phyloP scores from a whole-genome alignment of 2,888 invertebrate species.

The Tethea ocularis region DNA sequence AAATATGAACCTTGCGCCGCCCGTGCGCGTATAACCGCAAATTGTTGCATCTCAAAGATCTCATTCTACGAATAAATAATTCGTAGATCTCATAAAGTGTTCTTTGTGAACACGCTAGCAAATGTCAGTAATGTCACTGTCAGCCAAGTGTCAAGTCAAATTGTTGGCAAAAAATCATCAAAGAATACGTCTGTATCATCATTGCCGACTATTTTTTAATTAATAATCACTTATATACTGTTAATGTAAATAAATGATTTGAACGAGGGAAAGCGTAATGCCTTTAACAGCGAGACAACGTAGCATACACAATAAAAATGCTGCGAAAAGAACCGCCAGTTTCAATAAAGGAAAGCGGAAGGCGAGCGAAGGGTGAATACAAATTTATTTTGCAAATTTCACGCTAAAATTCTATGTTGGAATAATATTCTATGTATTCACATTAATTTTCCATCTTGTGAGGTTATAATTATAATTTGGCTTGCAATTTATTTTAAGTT shows the following conservation, averaged over 20 bases:
- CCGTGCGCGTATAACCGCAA: too few species aligned
- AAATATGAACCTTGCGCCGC: too few species aligned
- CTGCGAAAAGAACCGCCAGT: conserved; percentile 66
- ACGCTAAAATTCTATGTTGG: neutral
- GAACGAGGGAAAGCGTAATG: conserved; percentile 43
- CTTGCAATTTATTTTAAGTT: conserved; percentile 31
- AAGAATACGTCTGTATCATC: neutral
- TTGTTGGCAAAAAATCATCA: too few species aligned
- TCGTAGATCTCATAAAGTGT: neutral
- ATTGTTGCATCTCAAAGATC: too few species aligned
- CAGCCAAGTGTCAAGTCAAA: neutral
- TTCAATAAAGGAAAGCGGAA: conserved; percentile 71
- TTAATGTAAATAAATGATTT: neutral
- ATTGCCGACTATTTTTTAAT: neutral
- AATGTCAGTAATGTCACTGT: neutral
- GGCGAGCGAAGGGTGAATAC: conserved; percentile 66
- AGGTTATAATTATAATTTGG: conserved; percentile 18
- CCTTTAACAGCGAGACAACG: conserved; percentile 74
- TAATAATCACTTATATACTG: neutral
- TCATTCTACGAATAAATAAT: too few species aligned
- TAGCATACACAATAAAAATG: conserved; percentile 76
- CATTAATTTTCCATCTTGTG: conserved; percentile 15
- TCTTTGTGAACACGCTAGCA: neutral
- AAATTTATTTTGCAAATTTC: neutral
- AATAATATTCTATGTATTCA: conserved; percentile 15